phyloP scores from a whole-genome alignment of 1,140 invertebrate genomes.

The Rhagoletis zephyria region DNA sequence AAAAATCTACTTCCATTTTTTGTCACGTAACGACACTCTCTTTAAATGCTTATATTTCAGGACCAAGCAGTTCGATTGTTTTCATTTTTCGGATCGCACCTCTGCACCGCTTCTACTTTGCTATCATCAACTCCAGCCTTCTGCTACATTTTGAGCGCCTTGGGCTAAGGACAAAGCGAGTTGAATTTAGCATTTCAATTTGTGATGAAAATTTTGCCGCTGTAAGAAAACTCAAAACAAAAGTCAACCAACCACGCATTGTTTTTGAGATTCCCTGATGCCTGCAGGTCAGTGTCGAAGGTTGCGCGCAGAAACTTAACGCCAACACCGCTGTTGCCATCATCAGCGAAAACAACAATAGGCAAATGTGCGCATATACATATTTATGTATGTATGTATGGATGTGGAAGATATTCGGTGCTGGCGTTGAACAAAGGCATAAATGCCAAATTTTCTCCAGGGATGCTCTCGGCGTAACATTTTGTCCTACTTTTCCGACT shows the following conservation, averaged over 20 bases:
- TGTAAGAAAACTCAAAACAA: slow-evolving; percentile 2
- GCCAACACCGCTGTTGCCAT: not conserved
- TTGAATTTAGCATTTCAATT: slow-evolving; percentile 35
- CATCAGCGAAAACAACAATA: no score
- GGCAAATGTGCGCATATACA: no score
- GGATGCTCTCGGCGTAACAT: slow-evolving; percentile 26
- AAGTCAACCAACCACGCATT: not conserved
- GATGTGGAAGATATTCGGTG: not conserved
- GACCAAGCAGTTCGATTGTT: no score
- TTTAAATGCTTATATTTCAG: no score
- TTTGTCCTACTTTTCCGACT: slow-evolving; percentile 42
- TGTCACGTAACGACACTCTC: no score
- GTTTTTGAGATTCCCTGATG: not conserved
- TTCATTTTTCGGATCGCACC: no score
- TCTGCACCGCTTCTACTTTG: no score
- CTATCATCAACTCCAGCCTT: no score
- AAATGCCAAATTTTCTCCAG: slow-evolving; percentile 33
- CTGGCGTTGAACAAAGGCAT: slow-evolving; percentile 8
- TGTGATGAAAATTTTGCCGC: not conserved
- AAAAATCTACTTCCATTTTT: no score
- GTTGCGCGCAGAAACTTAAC: not conserved
- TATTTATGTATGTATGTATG: no score
- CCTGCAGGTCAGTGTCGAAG: not conserved
- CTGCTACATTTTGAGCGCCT: no score
- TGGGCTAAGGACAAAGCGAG: not conserved